These are phyloP conservation scores for Alligator mississippiensis DNA, from an alignment of 2,113 vertebrate species.

Conservation along the genomic window DNA sequence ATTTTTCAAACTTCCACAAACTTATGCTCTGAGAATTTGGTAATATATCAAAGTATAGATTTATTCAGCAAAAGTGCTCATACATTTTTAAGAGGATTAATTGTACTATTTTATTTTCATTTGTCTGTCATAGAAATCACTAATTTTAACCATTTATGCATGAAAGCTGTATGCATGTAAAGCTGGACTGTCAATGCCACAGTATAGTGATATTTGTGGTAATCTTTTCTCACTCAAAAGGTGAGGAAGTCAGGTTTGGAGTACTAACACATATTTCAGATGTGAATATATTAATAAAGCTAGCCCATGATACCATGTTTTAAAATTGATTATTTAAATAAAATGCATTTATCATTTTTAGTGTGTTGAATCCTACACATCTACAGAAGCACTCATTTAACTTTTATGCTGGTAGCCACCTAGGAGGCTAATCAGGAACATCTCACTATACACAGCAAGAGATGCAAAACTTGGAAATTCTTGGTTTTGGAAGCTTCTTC, in stretches of 20 bases:
- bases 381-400: background rate
- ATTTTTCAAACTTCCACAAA: no score
- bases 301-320: no score
- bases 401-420: background rate
- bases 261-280: background rate
- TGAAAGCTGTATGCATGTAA: background rate
- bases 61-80: background rate
- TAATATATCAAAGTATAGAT: background rate
- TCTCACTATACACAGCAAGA: background rate
- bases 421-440: background rate
- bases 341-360: no score
- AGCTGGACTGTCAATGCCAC: background rate
- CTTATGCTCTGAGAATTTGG: no score
- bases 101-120: background rate
- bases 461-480: background rate
- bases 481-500: background rate
- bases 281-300: no score
- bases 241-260: background rate
- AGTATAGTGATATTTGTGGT: no score
- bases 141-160: background rate
- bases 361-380: no score
- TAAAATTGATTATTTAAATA: no score
- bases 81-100: background rate
- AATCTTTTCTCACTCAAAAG: no score
- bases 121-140: background rate